A percentile compares a stretch with the other conserved stretches of the same genome.
Evolutionary conservation across 2,113 vertebrate genomes (phyloP).

Genomic region (Alosa alosa): DNA sequence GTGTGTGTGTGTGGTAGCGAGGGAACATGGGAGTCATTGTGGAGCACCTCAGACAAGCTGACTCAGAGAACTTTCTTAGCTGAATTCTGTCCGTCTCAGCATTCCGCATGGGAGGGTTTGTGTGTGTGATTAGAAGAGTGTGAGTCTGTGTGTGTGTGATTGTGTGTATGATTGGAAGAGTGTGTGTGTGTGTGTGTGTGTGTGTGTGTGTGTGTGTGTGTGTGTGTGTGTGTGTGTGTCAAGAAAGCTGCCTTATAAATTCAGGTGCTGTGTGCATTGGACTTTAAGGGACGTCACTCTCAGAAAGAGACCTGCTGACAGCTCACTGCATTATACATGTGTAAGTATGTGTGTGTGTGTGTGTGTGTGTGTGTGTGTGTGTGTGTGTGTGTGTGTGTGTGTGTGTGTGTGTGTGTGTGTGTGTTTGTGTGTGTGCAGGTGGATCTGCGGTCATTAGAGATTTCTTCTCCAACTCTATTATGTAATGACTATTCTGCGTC

Average conservation of each 20-base stretch:
- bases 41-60: no score
- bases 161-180: background rate
- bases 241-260: no score
- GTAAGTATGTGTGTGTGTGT: background rate
- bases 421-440: background rate
- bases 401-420: background rate
- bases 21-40: no score
- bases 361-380: conserved; percentile 17
- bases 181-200: background rate
- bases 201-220: conserved; percentile 11
- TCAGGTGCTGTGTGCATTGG: background rate
- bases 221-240: conserved; percentile 2
- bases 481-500: background rate
- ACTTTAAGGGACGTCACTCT: no score
- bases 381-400: background rate
- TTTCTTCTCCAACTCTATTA: background rate
- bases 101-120: no score
- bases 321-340: no score
- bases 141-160: background rate
- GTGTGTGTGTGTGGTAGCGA: no score
- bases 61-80: no score
- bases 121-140: no score
- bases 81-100: no score
- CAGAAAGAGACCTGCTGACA: no score
- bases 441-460: background rate